phyloP scores from a whole-genome alignment of 2,797 vertebrate species.

The Telmatherina bonti region DNA sequence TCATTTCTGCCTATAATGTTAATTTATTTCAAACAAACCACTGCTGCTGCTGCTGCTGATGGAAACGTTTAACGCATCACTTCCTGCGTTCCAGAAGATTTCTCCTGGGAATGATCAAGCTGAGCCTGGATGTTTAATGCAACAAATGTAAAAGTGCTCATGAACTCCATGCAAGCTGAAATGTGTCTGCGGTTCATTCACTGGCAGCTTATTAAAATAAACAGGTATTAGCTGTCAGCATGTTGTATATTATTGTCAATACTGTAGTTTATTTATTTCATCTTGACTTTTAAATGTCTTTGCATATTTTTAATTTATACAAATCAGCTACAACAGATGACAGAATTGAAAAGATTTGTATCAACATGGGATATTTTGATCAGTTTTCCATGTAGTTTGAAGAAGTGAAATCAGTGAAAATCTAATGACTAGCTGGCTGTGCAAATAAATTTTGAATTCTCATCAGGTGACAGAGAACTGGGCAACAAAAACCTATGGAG shows the following conservation, averaged over 20 bases:
- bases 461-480: background rate
- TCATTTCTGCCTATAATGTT: slow-evolving; percentile 50
- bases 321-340: background rate
- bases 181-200: slow-evolving; percentile 11
- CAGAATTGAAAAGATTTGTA: background rate
- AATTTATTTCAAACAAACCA: slow-evolving; percentile 47
- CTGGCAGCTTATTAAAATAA: slow-evolving; percentile 12
- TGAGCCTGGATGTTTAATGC: slow-evolving; percentile 4
- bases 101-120: slow-evolving; percentile 50
- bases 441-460: background rate
- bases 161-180: slow-evolving; percentile 12
- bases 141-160: slow-evolving; percentile 6
- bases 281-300: background rate
- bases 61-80: slow-evolving; percentile 52
- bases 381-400: background rate
- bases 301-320: background rate
- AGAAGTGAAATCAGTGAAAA: background rate
- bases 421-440: background rate
- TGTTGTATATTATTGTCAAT: slow-evolving; percentile 13
- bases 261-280: background rate
- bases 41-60: slow-evolving; percentile 29
- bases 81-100: slow-evolving; percentile 36
- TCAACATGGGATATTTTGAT: background rate
- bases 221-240: background rate
- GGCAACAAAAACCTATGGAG: too few relatives aligned